Evolutionary conservation across 2,797 vertebrate genomes (phyloP).

Genomic region (Sebastes nivosus): DNA sequence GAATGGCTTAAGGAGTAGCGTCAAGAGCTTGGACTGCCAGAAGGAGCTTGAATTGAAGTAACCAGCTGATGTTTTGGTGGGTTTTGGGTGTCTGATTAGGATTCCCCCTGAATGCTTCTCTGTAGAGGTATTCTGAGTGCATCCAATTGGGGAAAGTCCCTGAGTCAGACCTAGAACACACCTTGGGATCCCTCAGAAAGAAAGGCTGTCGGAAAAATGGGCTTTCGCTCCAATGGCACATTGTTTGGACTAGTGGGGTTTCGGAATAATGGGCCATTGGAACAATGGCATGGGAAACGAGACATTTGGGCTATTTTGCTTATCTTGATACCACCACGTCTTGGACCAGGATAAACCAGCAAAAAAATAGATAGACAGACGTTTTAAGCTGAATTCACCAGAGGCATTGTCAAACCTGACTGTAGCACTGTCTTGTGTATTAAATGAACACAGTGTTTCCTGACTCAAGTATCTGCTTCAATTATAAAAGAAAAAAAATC

Average conservation of each 20-base stretch:
- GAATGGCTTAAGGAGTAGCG: not conserved
- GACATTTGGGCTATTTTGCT: not conserved
- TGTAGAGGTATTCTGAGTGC: not conserved
- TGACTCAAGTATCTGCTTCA: not conserved
- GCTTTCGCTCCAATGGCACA: too few species aligned
- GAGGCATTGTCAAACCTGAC: not conserved
- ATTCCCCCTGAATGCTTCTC: not conserved
- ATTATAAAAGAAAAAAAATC: not conserved
- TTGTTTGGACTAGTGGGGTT: too few species aligned
- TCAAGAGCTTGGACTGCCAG: not conserved
- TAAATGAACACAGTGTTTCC: not conserved
- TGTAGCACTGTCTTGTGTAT: not conserved
- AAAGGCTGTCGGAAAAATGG: too few species aligned
- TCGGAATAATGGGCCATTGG: too few species aligned
- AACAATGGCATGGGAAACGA: not conserved
- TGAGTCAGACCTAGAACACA: not conserved
- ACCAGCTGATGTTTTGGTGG: not conserved
- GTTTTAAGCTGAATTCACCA: not conserved
- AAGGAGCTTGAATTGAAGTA: not conserved
- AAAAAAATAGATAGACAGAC: not conserved
- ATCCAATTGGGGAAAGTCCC: not conserved
- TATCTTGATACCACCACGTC: not conserved
- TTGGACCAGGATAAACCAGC: not conserved
- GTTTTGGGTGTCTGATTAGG: not conserved
- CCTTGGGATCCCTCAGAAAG: not conserved